Evolutionary conservation across 2,113 vertebrate species (phyloP).

Genomic region (Girardinichthys multiradiatus): DNA sequence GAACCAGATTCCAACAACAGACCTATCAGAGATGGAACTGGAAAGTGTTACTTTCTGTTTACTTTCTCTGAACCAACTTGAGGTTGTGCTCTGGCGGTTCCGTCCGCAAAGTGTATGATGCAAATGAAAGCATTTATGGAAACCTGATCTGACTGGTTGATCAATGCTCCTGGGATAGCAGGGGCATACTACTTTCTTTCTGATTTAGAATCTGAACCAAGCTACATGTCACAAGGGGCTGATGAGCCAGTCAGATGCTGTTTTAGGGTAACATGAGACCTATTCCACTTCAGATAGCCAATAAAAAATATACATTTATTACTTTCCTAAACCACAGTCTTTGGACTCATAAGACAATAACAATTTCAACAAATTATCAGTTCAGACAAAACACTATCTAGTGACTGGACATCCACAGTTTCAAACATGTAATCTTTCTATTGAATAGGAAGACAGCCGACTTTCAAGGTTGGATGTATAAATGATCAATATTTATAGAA

Average conservation of each 20-base stretch:
- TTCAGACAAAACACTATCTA: neutral
- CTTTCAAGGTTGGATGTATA: neutral
- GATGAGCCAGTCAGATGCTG: neutral
- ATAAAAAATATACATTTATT: neutral
- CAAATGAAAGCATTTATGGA: neutral
- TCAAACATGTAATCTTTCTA: neutral
- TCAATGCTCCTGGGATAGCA: no score
- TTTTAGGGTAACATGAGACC: neutral
- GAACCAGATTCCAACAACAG: no score
- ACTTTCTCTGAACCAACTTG: neutral
- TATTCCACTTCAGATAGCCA: neutral
- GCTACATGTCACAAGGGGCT: neutral
- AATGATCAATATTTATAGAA: neutral
- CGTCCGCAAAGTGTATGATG: neutral
- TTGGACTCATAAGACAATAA: neutral
- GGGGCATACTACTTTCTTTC: no score
- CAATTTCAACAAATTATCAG: neutral
- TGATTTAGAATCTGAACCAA: no score
- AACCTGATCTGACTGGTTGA: no score
- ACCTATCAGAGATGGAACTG: neutral
- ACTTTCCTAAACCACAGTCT: neutral
- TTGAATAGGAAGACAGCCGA: neutral
- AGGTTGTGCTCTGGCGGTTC: neutral
- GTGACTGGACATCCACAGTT: neutral
- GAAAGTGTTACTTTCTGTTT: neutral